A percentile compares a stretch with the other conserved stretches of the same genome.
phyloP scores from a whole-genome alignment of 2,113 vertebrate species.

The Hypanus sabinus region DNA sequence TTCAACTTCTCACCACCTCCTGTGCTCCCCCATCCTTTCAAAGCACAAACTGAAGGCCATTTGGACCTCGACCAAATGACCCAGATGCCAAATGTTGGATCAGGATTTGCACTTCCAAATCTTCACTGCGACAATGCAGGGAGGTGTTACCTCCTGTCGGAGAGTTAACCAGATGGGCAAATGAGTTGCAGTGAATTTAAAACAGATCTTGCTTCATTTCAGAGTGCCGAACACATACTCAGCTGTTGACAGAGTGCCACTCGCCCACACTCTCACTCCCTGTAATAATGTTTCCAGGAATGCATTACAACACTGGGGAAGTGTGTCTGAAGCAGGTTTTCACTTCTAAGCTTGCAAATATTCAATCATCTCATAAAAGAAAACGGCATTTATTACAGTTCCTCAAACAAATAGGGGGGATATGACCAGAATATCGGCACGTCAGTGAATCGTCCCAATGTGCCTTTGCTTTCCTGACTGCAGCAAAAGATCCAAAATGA shows the following conservation, averaged over 20 bases:
- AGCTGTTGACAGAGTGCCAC: neutral
- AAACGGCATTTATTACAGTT: neutral
- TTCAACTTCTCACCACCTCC: neutral
- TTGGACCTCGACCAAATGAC: neutral
- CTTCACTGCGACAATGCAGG: neutral
- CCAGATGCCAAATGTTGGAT: neutral
- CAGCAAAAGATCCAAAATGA: neutral
- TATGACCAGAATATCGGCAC: neutral
- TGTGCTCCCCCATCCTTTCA: neutral
- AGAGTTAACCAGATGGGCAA: neutral
- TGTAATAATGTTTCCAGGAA: neutral
- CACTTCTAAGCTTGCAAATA: neutral
- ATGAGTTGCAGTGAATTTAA: slow-evolving; percentile 1
- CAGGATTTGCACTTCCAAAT: neutral
- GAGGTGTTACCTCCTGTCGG: neutral
- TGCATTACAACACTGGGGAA: neutral
- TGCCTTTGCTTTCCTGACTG: neutral
- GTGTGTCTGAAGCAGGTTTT: neutral
- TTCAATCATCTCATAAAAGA: neutral
- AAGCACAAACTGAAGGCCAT: neutral
- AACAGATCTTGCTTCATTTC: neutral
- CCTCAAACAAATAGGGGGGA: neutral
- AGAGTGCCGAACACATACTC: neutral
- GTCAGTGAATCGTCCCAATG: neutral
- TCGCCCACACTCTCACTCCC: neutral